phyloP scores from a whole-genome alignment of 2,888 invertebrate species.

The Pristionchus exspectatus region DNA sequence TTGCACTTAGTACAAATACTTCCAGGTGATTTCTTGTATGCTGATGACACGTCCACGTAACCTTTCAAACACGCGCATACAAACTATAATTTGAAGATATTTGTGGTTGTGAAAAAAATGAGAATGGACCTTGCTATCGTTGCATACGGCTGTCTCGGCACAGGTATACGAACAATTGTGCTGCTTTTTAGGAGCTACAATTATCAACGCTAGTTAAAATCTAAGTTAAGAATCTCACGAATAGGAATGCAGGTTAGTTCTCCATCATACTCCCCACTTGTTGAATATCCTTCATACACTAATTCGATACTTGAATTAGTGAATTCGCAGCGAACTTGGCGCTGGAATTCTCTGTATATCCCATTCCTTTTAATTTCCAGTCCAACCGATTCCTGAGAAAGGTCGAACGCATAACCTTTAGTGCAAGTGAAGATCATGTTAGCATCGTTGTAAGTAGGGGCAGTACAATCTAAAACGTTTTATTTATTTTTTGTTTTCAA shows the following conservation, averaged over 20 bases:
- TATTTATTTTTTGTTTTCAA: too few species aligned
- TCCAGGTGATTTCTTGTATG: not conserved
- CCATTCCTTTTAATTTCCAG: not conserved
- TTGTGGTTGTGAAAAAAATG: not conserved
- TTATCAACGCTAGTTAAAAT: not conserved
- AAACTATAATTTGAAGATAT: not conserved
- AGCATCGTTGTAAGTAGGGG: not conserved
- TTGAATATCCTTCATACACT: not conserved
- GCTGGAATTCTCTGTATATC: not conserved
- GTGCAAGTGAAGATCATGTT: not conserved
- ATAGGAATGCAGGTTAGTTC: not conserved
- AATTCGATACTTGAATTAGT: not conserved
- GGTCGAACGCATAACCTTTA: not conserved
- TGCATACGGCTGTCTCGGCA: not conserved
- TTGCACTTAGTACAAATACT: not conserved
- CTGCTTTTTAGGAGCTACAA: not conserved
- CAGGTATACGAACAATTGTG: not conserved
- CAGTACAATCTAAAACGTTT: not conserved
- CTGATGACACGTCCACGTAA: not conserved
- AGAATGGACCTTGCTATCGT: not conserved
- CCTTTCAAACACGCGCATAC: conserved; percentile 24
- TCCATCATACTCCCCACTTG: not conserved
- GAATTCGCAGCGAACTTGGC: not conserved
- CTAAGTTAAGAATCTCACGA: not conserved
- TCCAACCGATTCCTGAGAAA: not conserved